phyloP scores from a whole-genome alignment of 1,140 invertebrate genomes.

The Brachionus sp. region DNA sequence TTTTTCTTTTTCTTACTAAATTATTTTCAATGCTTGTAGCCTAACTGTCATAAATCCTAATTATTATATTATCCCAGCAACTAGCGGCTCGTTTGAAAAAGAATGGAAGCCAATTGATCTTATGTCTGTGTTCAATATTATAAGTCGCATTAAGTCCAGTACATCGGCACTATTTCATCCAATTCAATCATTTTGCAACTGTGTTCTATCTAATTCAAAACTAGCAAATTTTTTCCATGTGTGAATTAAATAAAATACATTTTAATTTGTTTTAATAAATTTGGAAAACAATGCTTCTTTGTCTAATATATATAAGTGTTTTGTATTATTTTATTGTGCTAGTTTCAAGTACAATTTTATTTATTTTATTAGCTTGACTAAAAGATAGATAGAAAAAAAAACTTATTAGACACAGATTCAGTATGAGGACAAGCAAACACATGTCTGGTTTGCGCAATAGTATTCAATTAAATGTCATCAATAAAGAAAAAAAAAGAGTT shows the following conservation, averaged over 20 bases:
- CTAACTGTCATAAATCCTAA: slow-evolving; percentile 16
- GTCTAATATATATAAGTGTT: not conserved
- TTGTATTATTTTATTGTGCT: not conserved
- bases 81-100: not conserved
- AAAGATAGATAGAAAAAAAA: not conserved
- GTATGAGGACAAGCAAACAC: not conserved
- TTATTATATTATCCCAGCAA: slow-evolving; percentile 38
- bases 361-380: not conserved
- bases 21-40: not conserved
- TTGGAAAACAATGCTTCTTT: not conserved
- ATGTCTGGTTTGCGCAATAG: not conserved
- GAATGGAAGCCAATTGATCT: slow-evolving; percentile 13
- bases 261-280: not conserved
- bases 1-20: not conserved
- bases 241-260: slow-evolving; percentile 30
- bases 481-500: not conserved
- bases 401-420: not conserved
- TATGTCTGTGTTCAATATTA: slow-evolving; percentile 33
- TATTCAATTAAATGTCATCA: slow-evolving; percentile 4
- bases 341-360: not conserved
- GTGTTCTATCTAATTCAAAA: slow-evolving; percentile 20
- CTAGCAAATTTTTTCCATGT: slow-evolving; percentile 9
- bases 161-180: not conserved
- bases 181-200: not conserved
- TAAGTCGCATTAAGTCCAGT: slow-evolving; percentile 8